Base-by-base conservation (phyloP, 2,797 vertebrate species). In the Xenops minutus region DNA sequence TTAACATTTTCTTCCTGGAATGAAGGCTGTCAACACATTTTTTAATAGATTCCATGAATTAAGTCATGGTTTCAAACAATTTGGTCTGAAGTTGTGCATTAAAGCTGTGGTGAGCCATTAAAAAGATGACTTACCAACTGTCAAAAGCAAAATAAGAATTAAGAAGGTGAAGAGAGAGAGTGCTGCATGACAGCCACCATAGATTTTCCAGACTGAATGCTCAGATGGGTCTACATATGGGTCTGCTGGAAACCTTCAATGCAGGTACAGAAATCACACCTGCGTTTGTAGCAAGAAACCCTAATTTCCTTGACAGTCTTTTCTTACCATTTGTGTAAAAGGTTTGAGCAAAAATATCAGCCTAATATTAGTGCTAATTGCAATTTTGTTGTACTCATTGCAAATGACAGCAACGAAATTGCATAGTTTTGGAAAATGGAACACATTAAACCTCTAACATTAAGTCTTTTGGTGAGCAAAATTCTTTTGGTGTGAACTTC, bases 1-100 rank as follows among this genome's bases (percentile, higher is more conserved):
- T 97, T 96, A 96, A 96, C 95, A 97, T 97, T 96, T 96, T 97
- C 93, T 97, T 97, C 95, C 94, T 97, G 95, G 96, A 96, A 96
- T 96, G 95, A 97, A 97, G 95, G 95, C 95, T 96, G 96, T 96
- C 96, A 97, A 96, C 95, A 96, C 95, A 82, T 96, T 97, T 96
- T 95, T 95, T 95, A 96, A 96, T 96, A 96, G 94, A 93, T 95
- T 96, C 94, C 92, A 93, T 93, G 94, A 93, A 95, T 94, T 96
- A 96, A 96, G 91, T 94, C 92, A 93, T 95, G 92, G 89, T 96
- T 96, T 97, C 94, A 95, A 97, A 96, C 92, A 94, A 92, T 91
- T 93, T 94, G 93, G 88, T 93, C 89, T 94, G 76, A 95, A 96
- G 85, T 92, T 92, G 83, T 95, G 93, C 85, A 95, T 96, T 94